These are phyloP conservation scores for Agrotis puta DNA, from an alignment of 2,888 invertebrate genomes.

Conservation along the genomic window DNA sequence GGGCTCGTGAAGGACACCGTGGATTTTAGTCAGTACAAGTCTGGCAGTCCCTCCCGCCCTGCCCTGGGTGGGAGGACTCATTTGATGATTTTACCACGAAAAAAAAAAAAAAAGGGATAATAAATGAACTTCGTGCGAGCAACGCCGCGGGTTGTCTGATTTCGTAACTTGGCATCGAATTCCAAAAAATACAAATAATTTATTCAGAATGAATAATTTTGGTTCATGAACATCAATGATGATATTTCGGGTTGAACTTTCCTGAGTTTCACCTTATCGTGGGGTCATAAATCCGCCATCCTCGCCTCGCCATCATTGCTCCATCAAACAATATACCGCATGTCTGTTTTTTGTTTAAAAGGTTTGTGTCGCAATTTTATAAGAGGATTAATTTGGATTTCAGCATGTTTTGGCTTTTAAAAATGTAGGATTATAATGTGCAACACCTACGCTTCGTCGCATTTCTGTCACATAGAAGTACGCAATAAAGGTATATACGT, in stretches of 20 bases:
- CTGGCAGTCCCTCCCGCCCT: too few relatives aligned
- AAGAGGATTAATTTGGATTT: constrained; percentile 4
- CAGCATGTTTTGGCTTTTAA: constrained; percentile 11
- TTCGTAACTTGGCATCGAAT: background rate
- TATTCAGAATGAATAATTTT: constrained; percentile 26
- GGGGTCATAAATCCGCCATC: constrained; percentile 29
- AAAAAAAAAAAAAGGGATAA: too few relatives aligned
- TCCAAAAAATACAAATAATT: background rate
- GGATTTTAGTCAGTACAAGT: too few relatives aligned
- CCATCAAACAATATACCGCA: constrained; percentile 35
- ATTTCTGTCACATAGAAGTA: constrained; percentile 54
- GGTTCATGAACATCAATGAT: constrained; percentile 27
- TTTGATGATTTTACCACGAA: too few relatives aligned
- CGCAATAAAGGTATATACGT: constrained; percentile 47
- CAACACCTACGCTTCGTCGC: constrained; percentile 50
- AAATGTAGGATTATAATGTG: constrained; percentile 26
- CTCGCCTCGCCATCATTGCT: too few relatives aligned
- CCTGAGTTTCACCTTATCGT: constrained; percentile 46
- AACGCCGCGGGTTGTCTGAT: background rate
- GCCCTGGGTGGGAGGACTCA: too few relatives aligned
- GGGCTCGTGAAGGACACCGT: too few relatives aligned
- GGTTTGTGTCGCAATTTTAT: background rate
- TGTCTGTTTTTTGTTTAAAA: background rate
- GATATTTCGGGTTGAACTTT: constrained; percentile 54
- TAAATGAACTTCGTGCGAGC: too few relatives aligned